These are phyloP conservation scores for Reticulitermes lucifugus DNA, from an alignment of 2,888 invertebrate species.

Conservation along the genomic window DNA sequence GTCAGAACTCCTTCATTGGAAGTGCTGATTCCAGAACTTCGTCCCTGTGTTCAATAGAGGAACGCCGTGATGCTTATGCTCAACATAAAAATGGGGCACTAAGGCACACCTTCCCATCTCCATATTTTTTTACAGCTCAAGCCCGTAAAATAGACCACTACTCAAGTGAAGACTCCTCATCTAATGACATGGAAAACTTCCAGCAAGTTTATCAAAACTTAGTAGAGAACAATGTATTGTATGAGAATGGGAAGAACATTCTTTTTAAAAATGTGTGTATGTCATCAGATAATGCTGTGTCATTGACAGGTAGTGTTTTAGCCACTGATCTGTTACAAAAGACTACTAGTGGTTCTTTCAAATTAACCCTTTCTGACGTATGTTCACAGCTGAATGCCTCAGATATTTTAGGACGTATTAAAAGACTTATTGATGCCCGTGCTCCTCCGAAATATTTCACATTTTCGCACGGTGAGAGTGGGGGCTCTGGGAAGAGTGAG, in stretches of 20 bases:
- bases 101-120: constrained; percentile 51
- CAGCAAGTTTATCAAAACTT: constrained; percentile 36
- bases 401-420: constrained; percentile 83
- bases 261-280: constrained; percentile 52
- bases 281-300: constrained; percentile 55
- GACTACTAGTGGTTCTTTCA: constrained; percentile 66
- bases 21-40: constrained; percentile 13
- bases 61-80: constrained; percentile 47
- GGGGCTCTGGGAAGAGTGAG: constrained; percentile 55
- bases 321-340: constrained; percentile 58
- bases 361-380: constrained; percentile 82
- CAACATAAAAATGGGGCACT: constrained; percentile 45
- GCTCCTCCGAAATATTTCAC: constrained; percentile 78
- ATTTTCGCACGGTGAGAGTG: constrained; percentile 62
- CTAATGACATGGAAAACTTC: constrained; percentile 40
- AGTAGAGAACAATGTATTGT: constrained; percentile 56
- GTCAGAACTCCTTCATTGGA: neutral
- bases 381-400: constrained; percentile 84
- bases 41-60: constrained; percentile 24
- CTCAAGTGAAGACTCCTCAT: constrained; percentile 45
- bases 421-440: constrained; percentile 81
- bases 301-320: constrained; percentile 49
- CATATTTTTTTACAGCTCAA: constrained; percentile 36
- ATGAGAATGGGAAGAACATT: constrained; percentile 64
- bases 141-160: constrained; percentile 44